These are phyloP conservation scores for Notamacropus eugenii DNA, from an alignment of 2,797 vertebrate species.

Conservation along the genomic window DNA sequence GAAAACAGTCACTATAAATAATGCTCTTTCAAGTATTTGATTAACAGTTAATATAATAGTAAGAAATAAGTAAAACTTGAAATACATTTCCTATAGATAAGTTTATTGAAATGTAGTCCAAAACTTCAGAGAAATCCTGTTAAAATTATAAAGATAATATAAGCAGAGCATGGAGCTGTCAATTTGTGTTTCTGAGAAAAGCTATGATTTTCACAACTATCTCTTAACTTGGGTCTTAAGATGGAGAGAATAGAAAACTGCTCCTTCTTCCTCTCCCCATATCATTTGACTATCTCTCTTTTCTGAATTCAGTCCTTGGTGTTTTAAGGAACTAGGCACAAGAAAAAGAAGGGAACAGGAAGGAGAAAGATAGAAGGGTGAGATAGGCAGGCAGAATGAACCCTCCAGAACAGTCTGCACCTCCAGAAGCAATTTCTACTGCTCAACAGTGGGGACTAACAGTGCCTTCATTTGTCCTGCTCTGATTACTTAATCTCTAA, in stretches of 20 bases:
- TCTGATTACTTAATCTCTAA: background rate
- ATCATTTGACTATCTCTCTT: background rate
- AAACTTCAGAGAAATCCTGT: background rate
- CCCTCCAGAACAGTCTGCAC: background rate
- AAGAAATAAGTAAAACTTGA: background rate
- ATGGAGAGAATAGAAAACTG: background rate
- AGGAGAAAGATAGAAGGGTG: conserved; percentile 24
- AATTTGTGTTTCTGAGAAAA: conserved; percentile 24
- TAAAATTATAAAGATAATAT: background rate
- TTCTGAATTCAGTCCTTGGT: background rate
- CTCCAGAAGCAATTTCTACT: background rate
- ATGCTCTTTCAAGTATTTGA: conserved; percentile 25
- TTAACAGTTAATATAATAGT: conserved; percentile 24
- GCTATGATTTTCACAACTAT: background rate
- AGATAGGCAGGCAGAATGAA: background rate
- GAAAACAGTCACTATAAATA: background rate
- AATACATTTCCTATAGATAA: background rate
- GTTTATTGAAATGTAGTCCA: background rate
- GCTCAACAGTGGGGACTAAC: background rate
- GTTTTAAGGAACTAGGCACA: background rate
- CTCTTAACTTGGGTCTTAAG: conserved; percentile 1
- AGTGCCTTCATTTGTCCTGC: background rate
- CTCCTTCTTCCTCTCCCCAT: background rate
- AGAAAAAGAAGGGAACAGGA: background rate
- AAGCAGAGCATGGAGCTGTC: background rate